Evolutionary conservation across 2,888 invertebrate genomes (phyloP).

Genomic region (Megalurothrips usitatus): DNA sequence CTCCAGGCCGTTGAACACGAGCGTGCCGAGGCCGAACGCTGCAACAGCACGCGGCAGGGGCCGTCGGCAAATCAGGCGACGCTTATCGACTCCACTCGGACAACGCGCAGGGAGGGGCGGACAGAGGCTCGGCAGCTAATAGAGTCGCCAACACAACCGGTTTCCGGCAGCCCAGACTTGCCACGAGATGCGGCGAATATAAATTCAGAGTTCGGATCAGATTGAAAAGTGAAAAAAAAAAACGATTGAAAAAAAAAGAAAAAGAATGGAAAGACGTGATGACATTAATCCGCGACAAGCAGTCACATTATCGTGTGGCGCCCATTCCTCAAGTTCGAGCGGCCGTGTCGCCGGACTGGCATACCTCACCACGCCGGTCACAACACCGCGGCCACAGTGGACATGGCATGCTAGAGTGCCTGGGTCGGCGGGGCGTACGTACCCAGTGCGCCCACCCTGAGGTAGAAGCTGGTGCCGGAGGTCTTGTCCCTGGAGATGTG

Average conservation of each 20-base stretch:
- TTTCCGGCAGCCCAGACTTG: too few relatives aligned
- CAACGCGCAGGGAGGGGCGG: neutral
- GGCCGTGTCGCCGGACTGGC: neutral
- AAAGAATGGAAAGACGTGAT: too few relatives aligned
- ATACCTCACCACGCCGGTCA: neutral
- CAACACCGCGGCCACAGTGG: neutral
- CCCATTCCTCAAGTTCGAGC: too few relatives aligned
- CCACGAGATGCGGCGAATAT: too few relatives aligned
- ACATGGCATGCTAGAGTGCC: too few relatives aligned
- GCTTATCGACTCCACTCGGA: too few relatives aligned
- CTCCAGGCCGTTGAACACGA: constrained; percentile 54
- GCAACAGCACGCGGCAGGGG: constrained; percentile 33
- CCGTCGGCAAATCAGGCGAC: neutral
- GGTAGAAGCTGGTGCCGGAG: constrained; percentile 52
- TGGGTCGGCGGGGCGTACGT: constrained; percentile 40
- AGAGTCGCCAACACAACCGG: neutral
- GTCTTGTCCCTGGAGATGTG: constrained; percentile 51
- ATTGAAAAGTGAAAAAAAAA: too few relatives aligned
- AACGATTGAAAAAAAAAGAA: too few relatives aligned
- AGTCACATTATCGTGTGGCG: too few relatives aligned
- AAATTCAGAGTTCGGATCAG: too few relatives aligned
- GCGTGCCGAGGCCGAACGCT: constrained; percentile 54
- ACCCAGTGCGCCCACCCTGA: constrained; percentile 53
- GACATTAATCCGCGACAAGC: too few relatives aligned
- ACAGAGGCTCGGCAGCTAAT: neutral